Conservation (phyloP, 2,888 invertebrate species). For the Athrips mouffetella region DNA sequence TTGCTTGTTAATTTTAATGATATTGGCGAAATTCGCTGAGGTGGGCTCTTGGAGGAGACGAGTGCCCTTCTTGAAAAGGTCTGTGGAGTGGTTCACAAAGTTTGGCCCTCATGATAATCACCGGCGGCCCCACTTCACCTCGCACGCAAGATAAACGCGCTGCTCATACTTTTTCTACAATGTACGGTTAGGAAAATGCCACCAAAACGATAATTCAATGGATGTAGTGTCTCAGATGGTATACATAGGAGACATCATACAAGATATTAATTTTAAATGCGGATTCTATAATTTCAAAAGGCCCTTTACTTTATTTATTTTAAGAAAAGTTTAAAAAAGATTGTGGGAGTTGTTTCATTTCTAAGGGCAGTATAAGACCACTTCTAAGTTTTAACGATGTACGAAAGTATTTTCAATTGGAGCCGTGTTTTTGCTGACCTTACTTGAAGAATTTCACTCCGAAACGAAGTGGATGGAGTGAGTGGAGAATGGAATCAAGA, state of each 20-base stretch:
- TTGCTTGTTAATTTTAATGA: constrained; percentile 70
- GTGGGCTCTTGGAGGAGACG: constrained; percentile 44
- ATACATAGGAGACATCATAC: too few relatives aligned
- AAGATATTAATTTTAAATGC: too few relatives aligned
- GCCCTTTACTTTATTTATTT: too few relatives aligned
- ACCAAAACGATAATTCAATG: not conserved
- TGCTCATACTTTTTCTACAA: constrained; percentile 47
- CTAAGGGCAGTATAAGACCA: too few relatives aligned
- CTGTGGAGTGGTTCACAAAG: constrained; percentile 46
- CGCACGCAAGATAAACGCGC: constrained; percentile 64
- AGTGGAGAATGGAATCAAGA: not conserved
- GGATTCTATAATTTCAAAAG: too few relatives aligned
- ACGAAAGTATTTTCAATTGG: too few relatives aligned
- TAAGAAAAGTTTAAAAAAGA: too few relatives aligned
- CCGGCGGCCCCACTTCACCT: constrained; percentile 58
- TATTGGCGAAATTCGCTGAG: constrained; percentile 65
- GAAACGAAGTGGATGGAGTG: not conserved
- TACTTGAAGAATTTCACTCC: not conserved
- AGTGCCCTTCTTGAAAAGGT: constrained; percentile 67
- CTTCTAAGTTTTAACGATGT: too few relatives aligned
- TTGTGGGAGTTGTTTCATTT: too few relatives aligned
- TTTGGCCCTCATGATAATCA: constrained; percentile 65
- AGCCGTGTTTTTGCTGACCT: too few relatives aligned
- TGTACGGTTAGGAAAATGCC: constrained; percentile 34
- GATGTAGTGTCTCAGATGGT: too few relatives aligned